Conservation (phyloP, 2,113 vertebrate genomes). For the Toxotes chatareus region DNA sequence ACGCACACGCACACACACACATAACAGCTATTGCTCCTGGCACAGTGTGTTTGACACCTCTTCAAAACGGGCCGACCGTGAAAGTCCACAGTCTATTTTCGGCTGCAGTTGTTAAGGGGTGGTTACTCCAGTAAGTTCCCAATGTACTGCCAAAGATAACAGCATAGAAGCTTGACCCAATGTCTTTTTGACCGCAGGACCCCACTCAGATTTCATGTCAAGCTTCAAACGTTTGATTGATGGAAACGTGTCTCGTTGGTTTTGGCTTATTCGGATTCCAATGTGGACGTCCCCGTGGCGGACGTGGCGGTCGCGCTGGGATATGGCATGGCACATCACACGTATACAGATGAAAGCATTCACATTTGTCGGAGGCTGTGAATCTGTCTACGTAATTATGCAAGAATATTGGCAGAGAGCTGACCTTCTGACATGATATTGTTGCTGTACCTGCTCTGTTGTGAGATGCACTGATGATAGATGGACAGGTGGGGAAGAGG, state of each 20-base stretch:
- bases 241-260: constrained; percentile 27
- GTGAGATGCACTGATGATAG: constrained; percentile 26
- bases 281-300: not conserved
- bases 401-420: constrained; percentile 1
- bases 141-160: constrained; percentile 80
- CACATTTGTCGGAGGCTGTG: constrained; percentile 21
- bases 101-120: constrained; percentile 76
- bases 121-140: constrained; percentile 73
- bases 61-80: constrained; percentile 69
- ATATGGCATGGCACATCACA: not conserved
- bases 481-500: constrained; percentile 43
- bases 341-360: constrained; percentile 30
- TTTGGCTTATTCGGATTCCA: constrained; percentile 30
- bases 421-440: constrained; percentile 4
- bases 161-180: constrained; percentile 58
- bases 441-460: constrained; percentile 13
- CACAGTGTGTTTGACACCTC: constrained; percentile 72
- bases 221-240: constrained; percentile 40
- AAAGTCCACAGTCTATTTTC: constrained; percentile 75
- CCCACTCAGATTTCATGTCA: constrained; percentile 54
- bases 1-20: constrained; percentile 38
- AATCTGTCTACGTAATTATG: constrained; percentile 14
- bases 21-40: constrained; percentile 56
- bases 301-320: not conserved
- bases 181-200: constrained; percentile 60